These are phyloP conservation scores for Byasa hedistus DNA, from an alignment of 2,888 invertebrate species.

Conservation along the genomic window DNA sequence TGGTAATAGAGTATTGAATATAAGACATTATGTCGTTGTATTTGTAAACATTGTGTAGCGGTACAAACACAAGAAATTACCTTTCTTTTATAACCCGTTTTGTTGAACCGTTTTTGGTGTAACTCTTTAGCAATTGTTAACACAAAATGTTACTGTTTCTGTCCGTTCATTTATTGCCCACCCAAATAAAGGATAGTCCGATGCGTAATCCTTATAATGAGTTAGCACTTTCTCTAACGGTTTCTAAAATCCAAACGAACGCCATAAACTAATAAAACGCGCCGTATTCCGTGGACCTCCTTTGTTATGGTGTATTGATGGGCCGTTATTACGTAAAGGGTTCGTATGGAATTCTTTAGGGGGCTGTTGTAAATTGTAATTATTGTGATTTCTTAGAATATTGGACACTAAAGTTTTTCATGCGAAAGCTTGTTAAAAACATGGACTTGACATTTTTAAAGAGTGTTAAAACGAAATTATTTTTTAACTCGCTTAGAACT, in stretches of 20 bases:
- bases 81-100: slow-evolving; percentile 7
- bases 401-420: slow-evolving; percentile 14
- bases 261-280: slow-evolving; percentile 28
- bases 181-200: slow-evolving; percentile 5
- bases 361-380: slow-evolving; percentile 15
- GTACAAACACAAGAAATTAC: background rate
- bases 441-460: background rate
- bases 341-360: slow-evolving; percentile 13
- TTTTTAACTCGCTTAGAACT: too few species aligned
- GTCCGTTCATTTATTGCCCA: slow-evolving; percentile 18
- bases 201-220: slow-evolving; percentile 26
- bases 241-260: slow-evolving; percentile 21
- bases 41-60: background rate
- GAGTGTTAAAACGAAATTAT: background rate
- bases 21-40: background rate
- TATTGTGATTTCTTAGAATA: slow-evolving; percentile 22
- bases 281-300: slow-evolving; percentile 4
- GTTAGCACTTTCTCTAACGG: slow-evolving; percentile 31
- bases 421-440: background rate
- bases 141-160: slow-evolving; percentile 10
- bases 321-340: slow-evolving; percentile 28
- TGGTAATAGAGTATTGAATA: background rate
- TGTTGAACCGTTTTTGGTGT: background rate
- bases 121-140: slow-evolving; percentile 9
- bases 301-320: slow-evolving; percentile 17